Conservation (phyloP, 2,797 vertebrate genomes). For the Oreochromis mossambicus region DNA sequence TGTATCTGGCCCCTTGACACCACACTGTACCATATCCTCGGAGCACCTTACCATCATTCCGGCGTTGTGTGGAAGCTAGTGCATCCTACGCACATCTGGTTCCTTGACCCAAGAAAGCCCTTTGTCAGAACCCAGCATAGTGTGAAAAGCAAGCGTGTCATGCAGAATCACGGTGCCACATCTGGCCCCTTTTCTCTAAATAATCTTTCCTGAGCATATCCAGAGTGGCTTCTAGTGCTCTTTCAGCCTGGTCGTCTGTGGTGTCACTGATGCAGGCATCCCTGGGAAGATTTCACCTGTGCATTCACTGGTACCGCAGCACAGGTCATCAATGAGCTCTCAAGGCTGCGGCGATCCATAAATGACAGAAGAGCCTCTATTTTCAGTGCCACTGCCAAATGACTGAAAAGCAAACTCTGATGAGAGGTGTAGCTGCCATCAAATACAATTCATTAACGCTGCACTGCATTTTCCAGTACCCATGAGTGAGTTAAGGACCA, state of each 20-base stretch:
- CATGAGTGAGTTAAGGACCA: neutral
- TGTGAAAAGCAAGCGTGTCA: neutral
- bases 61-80: too few species aligned
- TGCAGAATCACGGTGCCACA: neutral
- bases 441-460: neutral
- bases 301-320: neutral
- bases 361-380: neutral
- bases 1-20: too few species aligned
- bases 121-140: neutral
- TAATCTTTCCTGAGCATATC: neutral
- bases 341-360: neutral
- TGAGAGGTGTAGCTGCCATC: neutral
- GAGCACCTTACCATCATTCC: too few species aligned
- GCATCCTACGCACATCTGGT: neutral
- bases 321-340: neutral
- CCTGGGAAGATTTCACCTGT: neutral
- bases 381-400: neutral
- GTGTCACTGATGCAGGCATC: neutral
- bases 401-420: neutral
- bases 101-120: neutral
- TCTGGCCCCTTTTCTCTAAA: neutral
- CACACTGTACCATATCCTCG: too few species aligned
- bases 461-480: neutral
- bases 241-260: neutral
- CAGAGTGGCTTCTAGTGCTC: fast-evolving